Conservation (phyloP, 2,797 vertebrate species). For the Gymnothorax javanicus region DNA sequence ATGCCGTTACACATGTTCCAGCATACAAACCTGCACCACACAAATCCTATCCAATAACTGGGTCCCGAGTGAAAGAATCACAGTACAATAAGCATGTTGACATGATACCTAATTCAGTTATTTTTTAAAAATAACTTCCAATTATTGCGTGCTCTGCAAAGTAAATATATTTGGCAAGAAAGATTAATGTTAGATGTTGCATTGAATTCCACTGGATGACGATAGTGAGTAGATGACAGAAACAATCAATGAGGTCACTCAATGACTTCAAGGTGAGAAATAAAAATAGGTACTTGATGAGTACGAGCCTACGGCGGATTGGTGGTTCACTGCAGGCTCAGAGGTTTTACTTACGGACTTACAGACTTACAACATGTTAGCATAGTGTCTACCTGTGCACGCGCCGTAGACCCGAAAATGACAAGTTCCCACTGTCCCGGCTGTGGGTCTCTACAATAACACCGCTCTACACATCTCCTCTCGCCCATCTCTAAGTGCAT, state of each 20-base stretch:
- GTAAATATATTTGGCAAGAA: background rate
- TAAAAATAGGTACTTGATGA: background rate
- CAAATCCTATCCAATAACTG: background rate
- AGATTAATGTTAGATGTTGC: background rate
- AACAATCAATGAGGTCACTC: background rate
- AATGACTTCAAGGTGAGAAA: background rate
- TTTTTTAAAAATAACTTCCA: background rate
- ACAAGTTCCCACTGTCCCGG: background rate
- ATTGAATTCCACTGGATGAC: background rate
- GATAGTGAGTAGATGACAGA: background rate
- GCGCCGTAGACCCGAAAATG: background rate
- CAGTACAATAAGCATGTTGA: background rate
- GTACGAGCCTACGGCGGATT: too few species aligned
- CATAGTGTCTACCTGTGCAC: too few species aligned
- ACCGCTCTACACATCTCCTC: background rate
- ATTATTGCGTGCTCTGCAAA: background rate
- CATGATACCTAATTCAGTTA: background rate
- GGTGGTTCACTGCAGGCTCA: too few species aligned
- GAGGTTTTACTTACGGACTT: too few species aligned
- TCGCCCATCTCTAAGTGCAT: background rate
- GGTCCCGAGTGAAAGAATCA: background rate
- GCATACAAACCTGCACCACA: background rate
- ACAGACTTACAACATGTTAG: too few species aligned
- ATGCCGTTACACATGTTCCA: background rate
- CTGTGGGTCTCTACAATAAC: background rate